Conservation (phyloP, 2,113 vertebrate genomes). For the Antechinus flavipes region DNA sequence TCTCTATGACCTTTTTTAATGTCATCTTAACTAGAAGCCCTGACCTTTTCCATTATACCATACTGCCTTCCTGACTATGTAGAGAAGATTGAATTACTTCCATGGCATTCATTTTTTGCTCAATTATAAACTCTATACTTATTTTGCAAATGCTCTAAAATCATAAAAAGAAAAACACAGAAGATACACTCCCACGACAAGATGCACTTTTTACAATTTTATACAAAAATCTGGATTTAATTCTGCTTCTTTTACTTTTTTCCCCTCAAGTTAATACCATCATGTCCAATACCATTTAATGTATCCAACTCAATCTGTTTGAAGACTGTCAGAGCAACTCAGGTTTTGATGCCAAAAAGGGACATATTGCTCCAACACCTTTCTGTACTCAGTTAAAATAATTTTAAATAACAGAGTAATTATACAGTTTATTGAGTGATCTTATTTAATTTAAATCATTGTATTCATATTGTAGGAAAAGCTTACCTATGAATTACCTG, state of each 20-base stretch:
- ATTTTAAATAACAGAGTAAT: neutral
- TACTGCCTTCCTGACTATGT: neutral
- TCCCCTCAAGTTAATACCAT: conserved; percentile 56
- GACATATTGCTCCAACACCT: conserved; percentile 28
- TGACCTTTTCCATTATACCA: neutral
- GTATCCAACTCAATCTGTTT: conserved; percentile 68
- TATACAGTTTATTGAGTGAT: neutral
- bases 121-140: neutral
- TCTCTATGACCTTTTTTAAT: neutral
- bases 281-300: conserved; percentile 61
- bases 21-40: neutral
- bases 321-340: conserved; percentile 39
- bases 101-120: neutral
- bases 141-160: neutral
- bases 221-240: conserved; percentile 68
- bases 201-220: conserved; percentile 59
- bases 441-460: conserved; percentile 1
- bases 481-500: conserved; percentile 11
- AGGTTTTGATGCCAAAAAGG: conserved; percentile 2
- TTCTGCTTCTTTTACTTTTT: conserved; percentile 57
- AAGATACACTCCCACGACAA: conserved; percentile 60
- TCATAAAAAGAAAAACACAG: conserved; percentile 64
- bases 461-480: neutral
- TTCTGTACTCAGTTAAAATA: conserved; percentile 21
- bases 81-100: neutral